Base-by-base conservation (phyloP, 1,140 invertebrate species). In the Littorina saxatilis region DNA sequence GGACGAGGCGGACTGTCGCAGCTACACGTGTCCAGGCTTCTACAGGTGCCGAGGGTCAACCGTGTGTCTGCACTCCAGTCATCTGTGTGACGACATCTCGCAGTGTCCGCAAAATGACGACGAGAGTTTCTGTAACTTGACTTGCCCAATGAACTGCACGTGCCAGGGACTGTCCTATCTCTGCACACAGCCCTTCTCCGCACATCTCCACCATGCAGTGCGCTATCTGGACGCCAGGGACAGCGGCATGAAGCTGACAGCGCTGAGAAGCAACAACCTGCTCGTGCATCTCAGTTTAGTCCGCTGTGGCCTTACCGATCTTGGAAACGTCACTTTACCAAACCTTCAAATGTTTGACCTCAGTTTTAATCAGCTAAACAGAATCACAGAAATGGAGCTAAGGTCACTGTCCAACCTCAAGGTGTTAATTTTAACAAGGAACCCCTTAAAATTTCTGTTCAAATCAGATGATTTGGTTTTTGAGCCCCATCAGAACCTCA, bases 221-320 rank as follows among this genome's bases (percentile, higher is more conserved):
- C n/a, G n/a, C n/a, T n/a, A n/a, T n/a, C n/a, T n/a, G n/a, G n/a
- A n/a, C n/a, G n/a, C n/a, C n/a, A n/a, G n/a, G n/a, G n/a, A n/a
- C n/a, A 70, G 68, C 27, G 15, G 23, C 9, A n/a, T 80, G 78
- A 80, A 47, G 0, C 4, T 50, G n/a, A 35, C 20, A 27, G 78
- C 43, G 23, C 32, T 68, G 35, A 20, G 11, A 61, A 47, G 29
- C 20, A 70, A 70, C 40, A 15, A 2, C 3, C 50, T 70, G 63
- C 78, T 80, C 37, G 23, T 72, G 27, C 20, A 70, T 35, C 78
- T 80, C 39, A 70, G 43, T 40, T 20, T 80, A 5, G 39, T 66
- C n/a, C 20, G 27, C 0, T 68, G 47, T 20, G 27, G 11, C n/a
- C 27, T 80, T 15, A 50, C 40, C 20, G 4, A 1, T 29, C 11